Evolutionary conservation across 2,888 invertebrate species (phyloP).

Genomic region (Baronia brevicornis): DNA sequence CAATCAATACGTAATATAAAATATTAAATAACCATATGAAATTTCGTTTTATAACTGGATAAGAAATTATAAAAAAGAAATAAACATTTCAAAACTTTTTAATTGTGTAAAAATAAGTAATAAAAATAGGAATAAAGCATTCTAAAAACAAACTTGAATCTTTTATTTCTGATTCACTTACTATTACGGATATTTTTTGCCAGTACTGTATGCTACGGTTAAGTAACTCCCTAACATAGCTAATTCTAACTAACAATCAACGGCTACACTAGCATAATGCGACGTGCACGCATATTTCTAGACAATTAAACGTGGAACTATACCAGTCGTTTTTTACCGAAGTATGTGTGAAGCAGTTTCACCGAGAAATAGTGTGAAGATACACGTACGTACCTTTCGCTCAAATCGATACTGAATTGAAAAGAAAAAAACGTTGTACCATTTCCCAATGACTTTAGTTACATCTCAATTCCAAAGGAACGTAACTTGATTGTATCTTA

Average conservation of each 20-base stretch:
- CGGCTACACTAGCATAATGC: slow-evolving; percentile 8
- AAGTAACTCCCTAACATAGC: no score
- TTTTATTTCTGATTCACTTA: no score
- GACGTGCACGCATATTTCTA: slow-evolving; percentile 14
- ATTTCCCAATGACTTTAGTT: slow-evolving; percentile 70
- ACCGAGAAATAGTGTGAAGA: slow-evolving; percentile 54
- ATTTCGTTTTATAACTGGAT: no score
- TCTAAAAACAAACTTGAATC: no score
- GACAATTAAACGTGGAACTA: slow-evolving; percentile 29
- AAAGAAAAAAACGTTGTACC: slow-evolving; percentile 56
- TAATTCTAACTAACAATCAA: slow-evolving; percentile 9
- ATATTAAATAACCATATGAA: no score
- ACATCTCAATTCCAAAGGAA: slow-evolving; percentile 37
- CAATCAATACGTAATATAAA: no score
- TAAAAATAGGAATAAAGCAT: no score
- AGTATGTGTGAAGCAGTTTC: slow-evolving; percentile 68
- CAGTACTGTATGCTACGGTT: no score
- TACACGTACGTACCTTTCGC: slow-evolving; percentile 68
- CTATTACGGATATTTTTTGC: no score
- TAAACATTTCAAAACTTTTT: no score
- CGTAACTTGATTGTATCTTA: slow-evolving; percentile 21
- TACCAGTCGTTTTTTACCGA: slow-evolving; percentile 49
- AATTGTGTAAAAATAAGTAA: no score
- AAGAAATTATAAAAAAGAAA: no score
- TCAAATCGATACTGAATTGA: slow-evolving; percentile 59